phyloP scores from a whole-genome alignment of 2,888 invertebrate species.

The Strigamia transsilvanica region DNA sequence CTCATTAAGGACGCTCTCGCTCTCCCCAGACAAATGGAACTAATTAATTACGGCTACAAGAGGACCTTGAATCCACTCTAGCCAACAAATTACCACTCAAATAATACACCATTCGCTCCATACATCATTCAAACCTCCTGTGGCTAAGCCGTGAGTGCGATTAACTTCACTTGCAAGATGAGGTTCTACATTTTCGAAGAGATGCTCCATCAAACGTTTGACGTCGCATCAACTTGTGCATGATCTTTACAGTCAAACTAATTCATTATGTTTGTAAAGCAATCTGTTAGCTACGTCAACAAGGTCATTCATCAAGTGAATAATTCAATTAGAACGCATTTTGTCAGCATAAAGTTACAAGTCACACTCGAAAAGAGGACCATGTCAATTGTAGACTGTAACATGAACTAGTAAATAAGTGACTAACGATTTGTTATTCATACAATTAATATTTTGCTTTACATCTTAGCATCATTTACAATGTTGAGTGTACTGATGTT shows the following conservation, averaged over 20 bases:
- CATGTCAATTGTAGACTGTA: too few relatives aligned
- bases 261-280: not conserved
- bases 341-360: too few relatives aligned
- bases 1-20: conserved; percentile 14
- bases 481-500: too few relatives aligned
- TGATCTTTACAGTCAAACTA: not conserved
- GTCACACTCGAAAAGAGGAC: too few relatives aligned
- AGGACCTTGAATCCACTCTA: conserved; percentile 30
- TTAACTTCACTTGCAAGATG: conserved; percentile 7
- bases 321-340: not conserved
- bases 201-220: not conserved
- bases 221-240: not conserved
- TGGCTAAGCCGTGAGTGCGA: conserved; percentile 14
- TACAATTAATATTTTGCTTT: too few relatives aligned
- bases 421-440: too few relatives aligned
- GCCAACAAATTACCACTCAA: conserved; percentile 30
- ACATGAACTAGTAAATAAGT: too few relatives aligned
- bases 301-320: not conserved
- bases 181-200: not conserved
- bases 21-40: conserved; percentile 21
- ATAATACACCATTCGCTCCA: conserved; percentile 23
- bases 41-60: conserved; percentile 30
- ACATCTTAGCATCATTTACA: too few relatives aligned
- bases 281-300: conserved; percentile 7
- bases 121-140: conserved; percentile 30